Conservation (phyloP, 37 sponge, comb jelly and placozoan genomes). For the Aplysina aerophoba region DNA sequence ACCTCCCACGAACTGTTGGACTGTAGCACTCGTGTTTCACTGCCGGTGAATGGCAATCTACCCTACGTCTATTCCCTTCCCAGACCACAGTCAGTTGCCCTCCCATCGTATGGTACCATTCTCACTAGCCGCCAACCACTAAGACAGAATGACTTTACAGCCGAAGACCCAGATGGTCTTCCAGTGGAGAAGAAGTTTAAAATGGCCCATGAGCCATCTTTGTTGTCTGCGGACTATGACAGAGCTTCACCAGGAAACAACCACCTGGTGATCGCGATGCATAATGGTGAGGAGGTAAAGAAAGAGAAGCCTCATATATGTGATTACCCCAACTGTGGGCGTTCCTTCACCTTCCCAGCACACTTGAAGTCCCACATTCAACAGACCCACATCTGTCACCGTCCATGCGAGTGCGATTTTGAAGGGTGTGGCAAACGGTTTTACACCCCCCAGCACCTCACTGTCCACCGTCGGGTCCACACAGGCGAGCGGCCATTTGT, state of each 20-base stretch:
- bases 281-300: slow-evolving; percentile 1
- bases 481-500: slow-evolving; percentile 84
- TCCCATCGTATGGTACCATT: not conserved
- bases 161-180: not conserved
- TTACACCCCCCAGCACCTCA: slow-evolving; percentile 86
- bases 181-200: slow-evolving; percentile 5
- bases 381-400: slow-evolving; percentile 77
- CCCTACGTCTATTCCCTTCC: not conserved
- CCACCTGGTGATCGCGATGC: not conserved
- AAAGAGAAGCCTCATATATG: slow-evolving; percentile 80
- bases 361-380: slow-evolving; percentile 80
- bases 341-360: slow-evolving; percentile 78
- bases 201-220: not conserved
- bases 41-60: not conserved
- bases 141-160: not conserved
- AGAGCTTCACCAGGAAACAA: not conserved
- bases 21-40: not conserved
- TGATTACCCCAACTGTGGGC: slow-evolving; percentile 80
- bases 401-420: slow-evolving; percentile 86
- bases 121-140: not conserved
- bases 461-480: slow-evolving; percentile 76
- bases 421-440: slow-evolving; percentile 85
- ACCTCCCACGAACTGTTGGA: not conserved
- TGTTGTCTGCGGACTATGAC: not conserved
- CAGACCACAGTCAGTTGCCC: not conserved